Conservation (phyloP, 1,140 invertebrate genomes). For the Polypedilum vanderplanki region DNA sequence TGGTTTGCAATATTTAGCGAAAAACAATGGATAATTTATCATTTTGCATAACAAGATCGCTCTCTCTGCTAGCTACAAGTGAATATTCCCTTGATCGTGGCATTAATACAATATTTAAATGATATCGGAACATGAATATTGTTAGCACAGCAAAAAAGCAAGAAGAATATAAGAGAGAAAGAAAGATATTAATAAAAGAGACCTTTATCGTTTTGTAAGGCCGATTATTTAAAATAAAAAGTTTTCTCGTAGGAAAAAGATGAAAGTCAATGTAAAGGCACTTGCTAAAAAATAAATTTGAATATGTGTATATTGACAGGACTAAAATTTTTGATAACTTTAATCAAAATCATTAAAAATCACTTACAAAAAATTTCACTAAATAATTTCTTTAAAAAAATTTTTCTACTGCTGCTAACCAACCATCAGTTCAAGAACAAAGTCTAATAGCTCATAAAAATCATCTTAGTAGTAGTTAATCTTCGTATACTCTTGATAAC, state of each 20-base stretch:
- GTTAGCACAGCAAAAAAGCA: neutral
- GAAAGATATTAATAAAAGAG: neutral
- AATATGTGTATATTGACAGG: too few species aligned
- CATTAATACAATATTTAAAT: conserved; percentile 21
- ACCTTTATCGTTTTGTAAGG: neutral
- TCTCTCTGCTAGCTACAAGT: neutral
- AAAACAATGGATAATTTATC: conserved; percentile 28
- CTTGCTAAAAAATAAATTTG: too few species aligned
- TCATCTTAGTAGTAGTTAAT: conserved; percentile 5
- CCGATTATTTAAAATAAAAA: neutral
- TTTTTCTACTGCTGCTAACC: too few species aligned
- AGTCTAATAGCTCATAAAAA: conserved; percentile 9
- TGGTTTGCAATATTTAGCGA: neutral
- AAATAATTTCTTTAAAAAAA: too few species aligned
- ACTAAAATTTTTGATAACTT: too few species aligned
- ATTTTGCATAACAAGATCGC: conserved; percentile 26
- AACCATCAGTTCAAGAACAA: neutral
- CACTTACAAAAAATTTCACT: too few species aligned
- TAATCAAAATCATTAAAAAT: too few species aligned
- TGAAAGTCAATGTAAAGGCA: neutral
- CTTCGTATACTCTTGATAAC: neutral
- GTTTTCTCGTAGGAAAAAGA: neutral
- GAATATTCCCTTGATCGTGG: neutral
- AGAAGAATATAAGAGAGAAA: too few species aligned
- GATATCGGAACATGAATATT: neutral